phyloP scores from a whole-genome alignment of 2,113 vertebrate genomes.

The Sprattus sprattus region DNA sequence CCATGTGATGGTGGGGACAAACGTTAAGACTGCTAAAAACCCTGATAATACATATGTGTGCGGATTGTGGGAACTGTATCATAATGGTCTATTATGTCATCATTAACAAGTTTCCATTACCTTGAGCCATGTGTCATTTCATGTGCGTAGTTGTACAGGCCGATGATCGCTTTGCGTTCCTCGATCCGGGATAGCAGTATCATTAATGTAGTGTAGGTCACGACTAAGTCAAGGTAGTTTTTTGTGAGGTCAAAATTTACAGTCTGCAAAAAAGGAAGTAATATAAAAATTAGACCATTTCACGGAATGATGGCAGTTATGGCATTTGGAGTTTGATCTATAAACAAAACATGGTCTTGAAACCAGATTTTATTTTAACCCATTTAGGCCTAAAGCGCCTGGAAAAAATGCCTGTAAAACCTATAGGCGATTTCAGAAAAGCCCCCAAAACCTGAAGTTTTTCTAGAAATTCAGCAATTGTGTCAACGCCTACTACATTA shows the following conservation, averaged over 20 bases:
- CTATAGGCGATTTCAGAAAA: too few species aligned
- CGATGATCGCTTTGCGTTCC: conserved; percentile 97
- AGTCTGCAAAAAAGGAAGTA: conserved; percentile 71
- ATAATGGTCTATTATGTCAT: too few species aligned
- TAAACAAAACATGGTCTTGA: not conserved
- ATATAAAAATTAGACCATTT: not conserved
- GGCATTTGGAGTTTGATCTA: not conserved
- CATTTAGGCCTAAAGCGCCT: too few species aligned
- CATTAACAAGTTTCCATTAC: conserved; percentile 59
- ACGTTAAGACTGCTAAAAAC: too few species aligned
- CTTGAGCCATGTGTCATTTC: conserved; percentile 98
- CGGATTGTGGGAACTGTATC: too few species aligned
- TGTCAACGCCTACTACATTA: too few species aligned
- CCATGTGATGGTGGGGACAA: not conserved
- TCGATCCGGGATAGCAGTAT: conserved; percentile 95
- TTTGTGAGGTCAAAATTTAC: conserved; percentile 99
- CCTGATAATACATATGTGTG: too few species aligned
- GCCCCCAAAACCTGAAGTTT: too few species aligned
- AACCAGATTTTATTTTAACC: not conserved
- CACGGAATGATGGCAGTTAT: not conserved
- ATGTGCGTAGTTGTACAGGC: conserved; percentile 96
- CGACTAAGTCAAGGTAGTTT: conserved; percentile 97
- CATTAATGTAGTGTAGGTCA: conserved; percentile 98
- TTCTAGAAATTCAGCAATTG: too few species aligned
- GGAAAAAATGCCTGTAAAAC: too few species aligned